Evolutionary conservation across 1,140 invertebrate species (phyloP), one percentile per base, ranked within the genome.

Genomic region (Globodera ellingtonae): DNA sequence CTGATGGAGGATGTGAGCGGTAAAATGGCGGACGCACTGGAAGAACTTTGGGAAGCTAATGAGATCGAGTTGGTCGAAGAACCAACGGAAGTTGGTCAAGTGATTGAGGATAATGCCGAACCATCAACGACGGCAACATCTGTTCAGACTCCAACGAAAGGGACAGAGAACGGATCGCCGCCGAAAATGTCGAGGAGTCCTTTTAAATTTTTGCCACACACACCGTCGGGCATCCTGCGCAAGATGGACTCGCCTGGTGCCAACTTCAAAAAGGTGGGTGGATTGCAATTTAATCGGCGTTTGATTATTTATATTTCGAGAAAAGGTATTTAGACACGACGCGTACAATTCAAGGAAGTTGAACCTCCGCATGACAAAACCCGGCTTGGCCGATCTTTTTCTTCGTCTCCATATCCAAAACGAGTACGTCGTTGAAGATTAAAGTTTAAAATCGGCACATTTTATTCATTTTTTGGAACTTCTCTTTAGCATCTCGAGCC

Each of bases 271-370:
- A 70, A 70, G 67, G 67, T 70, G 13, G 56, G 13, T 7, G 67
- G 13, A 70, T 24, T 24, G 67, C 13, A 18, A 35, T 44, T 24
- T 6, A 15, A 24, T 9, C 18, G 35, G 67, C 35, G 6, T 67
- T 8, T 9, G 35, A 70, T 35, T 62, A 15, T 18, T 18, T 62
- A 6, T 18, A 62, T 35, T 35, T 35, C 3, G 35, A 35, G 0
- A 65, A 65, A 21, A 13, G 13, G 59, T 1, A 15, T 65, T 65
- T 44, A 70, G 67, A 18, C 35, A 24, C 24, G 67, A 24, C 67
- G 67, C 9, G 67, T 70, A 6, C 67, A 70, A 70, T 70, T 70
- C 67, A 70, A 70, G 7, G 67, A 47, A 18, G 67, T 24, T 44
- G 67, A 70, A 13, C 35, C 13, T 70, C 21, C 13, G 5, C 24